A percentile compares a stretch with the other conserved stretches of the same genome.
phyloP scores from a whole-genome alignment of 1,140 invertebrate genomes.

The Trichonephila clavipes region DNA sequence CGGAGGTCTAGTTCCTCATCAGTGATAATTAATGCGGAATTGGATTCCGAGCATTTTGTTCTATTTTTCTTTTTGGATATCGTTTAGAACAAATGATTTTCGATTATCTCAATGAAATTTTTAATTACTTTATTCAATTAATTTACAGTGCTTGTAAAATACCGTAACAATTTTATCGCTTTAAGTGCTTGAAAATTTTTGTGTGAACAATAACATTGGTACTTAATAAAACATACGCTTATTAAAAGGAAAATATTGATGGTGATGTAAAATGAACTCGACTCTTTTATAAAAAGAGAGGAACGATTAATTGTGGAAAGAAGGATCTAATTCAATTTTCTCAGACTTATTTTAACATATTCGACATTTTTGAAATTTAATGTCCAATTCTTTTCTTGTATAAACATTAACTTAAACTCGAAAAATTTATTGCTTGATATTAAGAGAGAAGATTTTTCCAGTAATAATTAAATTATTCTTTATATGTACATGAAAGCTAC shows the following conservation, averaged over 20 bases:
- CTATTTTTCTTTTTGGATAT: neutral
- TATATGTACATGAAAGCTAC: too few species aligned
- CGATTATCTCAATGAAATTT: slow-evolving; percentile 35
- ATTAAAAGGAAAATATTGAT: neutral
- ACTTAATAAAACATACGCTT: slow-evolving; percentile 10
- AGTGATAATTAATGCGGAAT: slow-evolving; percentile 61
- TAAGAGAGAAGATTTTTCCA: too few species aligned
- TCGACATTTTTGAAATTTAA: neutral
- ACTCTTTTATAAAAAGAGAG: neutral
- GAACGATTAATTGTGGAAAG: neutral
- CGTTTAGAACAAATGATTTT: slow-evolving; percentile 31
- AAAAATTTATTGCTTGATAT: too few species aligned
- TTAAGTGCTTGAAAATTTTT: neutral
- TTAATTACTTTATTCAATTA: slow-evolving; percentile 42
- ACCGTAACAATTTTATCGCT: neutral
- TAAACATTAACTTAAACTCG: too few species aligned
- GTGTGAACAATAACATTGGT: neutral
- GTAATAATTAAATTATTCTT: too few species aligned
- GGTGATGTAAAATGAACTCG: neutral
- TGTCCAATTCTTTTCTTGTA: too few species aligned
- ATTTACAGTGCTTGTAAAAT: slow-evolving; percentile 17
- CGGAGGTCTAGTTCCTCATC: slow-evolving; percentile 28
- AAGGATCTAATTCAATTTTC: neutral
- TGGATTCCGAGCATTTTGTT: slow-evolving; percentile 4
- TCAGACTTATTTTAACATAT: neutral